Evolutionary conservation across 1,140 invertebrate species (phyloP).

Genomic region (Carcinoscorpius rotundicauda): DNA sequence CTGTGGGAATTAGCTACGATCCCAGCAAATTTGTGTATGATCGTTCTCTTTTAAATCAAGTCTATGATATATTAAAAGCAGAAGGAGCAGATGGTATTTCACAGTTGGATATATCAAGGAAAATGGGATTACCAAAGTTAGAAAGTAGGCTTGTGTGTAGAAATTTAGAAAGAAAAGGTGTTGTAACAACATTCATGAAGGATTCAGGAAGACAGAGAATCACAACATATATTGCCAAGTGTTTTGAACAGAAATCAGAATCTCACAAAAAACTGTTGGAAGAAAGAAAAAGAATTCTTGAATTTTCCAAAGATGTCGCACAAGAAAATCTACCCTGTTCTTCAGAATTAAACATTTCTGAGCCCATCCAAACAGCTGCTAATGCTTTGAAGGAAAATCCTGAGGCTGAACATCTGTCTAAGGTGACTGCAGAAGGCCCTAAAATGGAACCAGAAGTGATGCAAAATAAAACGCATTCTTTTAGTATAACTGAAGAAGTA

Average conservation of each 20-base stretch:
- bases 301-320: neutral
- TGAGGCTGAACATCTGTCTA: too few relatives aligned
- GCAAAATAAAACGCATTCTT: neutral
- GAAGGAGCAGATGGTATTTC: slow-evolving; percentile 37
- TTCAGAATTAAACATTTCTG: neutral
- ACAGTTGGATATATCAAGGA: slow-evolving; percentile 34
- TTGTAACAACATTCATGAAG: slow-evolving; percentile 38
- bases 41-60: slow-evolving; percentile 35
- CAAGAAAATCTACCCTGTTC: neutral
- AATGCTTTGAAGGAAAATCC: too few relatives aligned
- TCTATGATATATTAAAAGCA: slow-evolving; percentile 35
- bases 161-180: slow-evolving; percentile 35
- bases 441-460: too few relatives aligned
- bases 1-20: slow-evolving; percentile 25
- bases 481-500: neutral
- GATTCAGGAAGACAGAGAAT: slow-evolving; percentile 43
- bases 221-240: slow-evolving; percentile 32
- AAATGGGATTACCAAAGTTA: slow-evolving; percentile 40
- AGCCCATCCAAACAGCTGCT: too few relatives aligned
- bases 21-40: slow-evolving; percentile 24
- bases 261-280: slow-evolving; percentile 20
- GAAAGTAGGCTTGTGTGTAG: slow-evolving; percentile 38
- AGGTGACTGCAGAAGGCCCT: too few relatives aligned
- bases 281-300: slow-evolving; percentile 14
- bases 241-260: slow-evolving; percentile 22